Percentiles rank a stretch among this genome's conserved stretches.
phyloP scores from a whole-genome alignment of 1,140 invertebrate species.

The Hylyphantes graminicola region DNA sequence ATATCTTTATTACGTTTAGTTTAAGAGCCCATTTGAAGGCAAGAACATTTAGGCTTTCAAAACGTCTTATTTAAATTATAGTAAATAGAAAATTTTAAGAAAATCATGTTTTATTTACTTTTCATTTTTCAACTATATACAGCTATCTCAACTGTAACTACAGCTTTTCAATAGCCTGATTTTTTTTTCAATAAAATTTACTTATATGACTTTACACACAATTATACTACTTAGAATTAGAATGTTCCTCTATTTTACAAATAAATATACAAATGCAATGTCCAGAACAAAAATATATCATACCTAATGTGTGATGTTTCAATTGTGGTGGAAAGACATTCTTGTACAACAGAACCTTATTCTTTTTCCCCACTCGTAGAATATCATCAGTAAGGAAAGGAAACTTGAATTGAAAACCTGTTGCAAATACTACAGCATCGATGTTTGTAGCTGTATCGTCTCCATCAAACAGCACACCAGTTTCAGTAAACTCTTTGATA shows the following conservation, averaged over 20 bases:
- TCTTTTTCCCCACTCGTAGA: constrained; percentile 58
- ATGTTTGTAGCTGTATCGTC: constrained; percentile 59
- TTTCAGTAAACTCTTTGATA: constrained; percentile 65
- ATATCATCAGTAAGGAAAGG: constrained; percentile 66
- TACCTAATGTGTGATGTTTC: constrained; percentile 66
- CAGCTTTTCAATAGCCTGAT: too few species aligned
- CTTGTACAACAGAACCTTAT: constrained; percentile 69
- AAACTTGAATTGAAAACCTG: constrained; percentile 68
- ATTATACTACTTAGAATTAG: too few species aligned
- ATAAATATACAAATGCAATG: background rate
- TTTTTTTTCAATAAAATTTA: too few species aligned
- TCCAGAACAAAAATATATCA: constrained; percentile 68
- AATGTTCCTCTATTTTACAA: background rate
- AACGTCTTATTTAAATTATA: too few species aligned
- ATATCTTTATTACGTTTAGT: too few species aligned
- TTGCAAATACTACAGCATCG: constrained; percentile 68
- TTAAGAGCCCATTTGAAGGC: too few species aligned
- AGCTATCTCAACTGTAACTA: too few species aligned
- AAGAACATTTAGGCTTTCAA: too few species aligned
- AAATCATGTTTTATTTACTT: too few species aligned
- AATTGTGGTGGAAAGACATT: constrained; percentile 68
- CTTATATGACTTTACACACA: too few species aligned
- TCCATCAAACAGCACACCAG: constrained; percentile 66
- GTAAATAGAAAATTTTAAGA: too few species aligned
- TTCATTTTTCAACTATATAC: too few species aligned